Conservation (phyloP, 2,888 invertebrate species). For the Teleiodes luculella region DNA sequence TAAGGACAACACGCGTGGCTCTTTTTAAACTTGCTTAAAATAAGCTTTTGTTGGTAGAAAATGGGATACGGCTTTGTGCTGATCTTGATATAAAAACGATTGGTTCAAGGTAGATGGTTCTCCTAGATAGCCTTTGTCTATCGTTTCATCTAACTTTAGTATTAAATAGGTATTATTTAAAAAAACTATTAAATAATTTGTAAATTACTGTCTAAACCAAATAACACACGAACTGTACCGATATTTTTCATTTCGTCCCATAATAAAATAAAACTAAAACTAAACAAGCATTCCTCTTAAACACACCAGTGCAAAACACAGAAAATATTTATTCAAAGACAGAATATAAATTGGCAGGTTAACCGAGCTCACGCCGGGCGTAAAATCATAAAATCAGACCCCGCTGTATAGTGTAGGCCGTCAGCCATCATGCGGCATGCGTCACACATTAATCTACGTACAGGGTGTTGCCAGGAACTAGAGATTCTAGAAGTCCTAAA, state of each 20-base stretch:
- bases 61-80: not conserved
- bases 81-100: not conserved
- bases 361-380: constrained; percentile 31
- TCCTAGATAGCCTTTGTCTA: too few relatives aligned
- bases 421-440: constrained; percentile 39
- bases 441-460: constrained; percentile 58
- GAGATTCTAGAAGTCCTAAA: not conserved
- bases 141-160: too few relatives aligned
- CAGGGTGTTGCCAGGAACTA: constrained; percentile 27
- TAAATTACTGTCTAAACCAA: too few relatives aligned
- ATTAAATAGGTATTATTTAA: too few relatives aligned
- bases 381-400: constrained; percentile 40
- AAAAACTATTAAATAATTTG: too few relatives aligned
- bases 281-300: not conserved
- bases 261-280: not conserved
- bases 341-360: constrained; percentile 35
- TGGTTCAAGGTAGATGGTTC: too few relatives aligned
- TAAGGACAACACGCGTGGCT: constrained; percentile 6
- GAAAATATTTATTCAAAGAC: constrained; percentile 29
- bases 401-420: constrained; percentile 23
- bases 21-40: constrained; percentile 3
- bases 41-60: not conserved
- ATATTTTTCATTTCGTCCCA: not conserved
- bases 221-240: too few relatives aligned
- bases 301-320: constrained; percentile 6